Base-by-base conservation (phyloP, 2,888 invertebrate genomes). In the Hermaeophaga mercurialis region DNA sequence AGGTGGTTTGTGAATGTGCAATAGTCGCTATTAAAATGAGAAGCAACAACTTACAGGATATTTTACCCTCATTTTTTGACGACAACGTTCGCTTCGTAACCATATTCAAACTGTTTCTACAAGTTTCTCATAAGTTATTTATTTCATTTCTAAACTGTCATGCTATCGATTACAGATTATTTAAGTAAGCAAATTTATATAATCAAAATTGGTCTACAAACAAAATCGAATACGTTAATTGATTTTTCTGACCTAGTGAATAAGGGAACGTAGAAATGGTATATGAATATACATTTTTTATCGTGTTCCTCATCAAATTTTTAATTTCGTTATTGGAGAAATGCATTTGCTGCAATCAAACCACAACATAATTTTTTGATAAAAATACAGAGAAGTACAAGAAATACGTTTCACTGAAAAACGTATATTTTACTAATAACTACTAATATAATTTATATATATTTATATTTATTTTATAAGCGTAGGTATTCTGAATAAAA, bases 141-240 rank as follows among this genome's bases (percentile, higher is more conserved):
- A 24, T 34, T 12, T 38, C 15, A 4, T 11, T 41, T 48, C 4
- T 22, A 24, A 47, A 33, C 3, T 39, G 49, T 18, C 26, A 38
- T 8, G 7, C 24, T 46, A 54, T 57, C 19, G 34, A 57, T 53
- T 33, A 39, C 24, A 43, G 34, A 49, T 24, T 31, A 57, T 36
- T 45, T 19, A 26, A 24, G 36, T 14, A 38, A 54, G 34, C 36
- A 56, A 49, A 31, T 38, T 50, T 17, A 31, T 26, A 31, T 54
- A 48, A 48, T 45, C 39, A 50, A n/a, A 47, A 8, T 12, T 19
- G 41, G 11, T 39, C 22, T 54, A 47, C 48, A 58, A 48, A 48
- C 22, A 19, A 48, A 48, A 38, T 49, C 26, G 41, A 54, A 48
- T 17, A 26, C 28, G 19, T 53, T 53, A 49, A 58, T 54, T 58